Conservation (phyloP, 2,888 invertebrate genomes). For the Patella ulyssiponensis region DNA sequence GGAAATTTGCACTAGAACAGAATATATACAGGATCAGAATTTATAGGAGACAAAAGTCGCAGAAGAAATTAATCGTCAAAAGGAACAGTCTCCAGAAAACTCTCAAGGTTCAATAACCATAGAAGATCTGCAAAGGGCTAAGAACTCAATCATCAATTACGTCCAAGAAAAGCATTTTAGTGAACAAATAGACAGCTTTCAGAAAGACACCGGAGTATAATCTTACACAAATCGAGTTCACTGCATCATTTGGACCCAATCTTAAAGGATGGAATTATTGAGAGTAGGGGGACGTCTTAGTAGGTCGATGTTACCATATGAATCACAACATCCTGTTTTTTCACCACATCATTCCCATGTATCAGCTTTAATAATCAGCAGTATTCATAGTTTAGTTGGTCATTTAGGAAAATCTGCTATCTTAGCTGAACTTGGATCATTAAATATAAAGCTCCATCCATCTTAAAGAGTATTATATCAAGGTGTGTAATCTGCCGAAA, state of each 20-base stretch:
- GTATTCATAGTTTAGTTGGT: slow-evolving; percentile 12
- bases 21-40: too few relatives aligned
- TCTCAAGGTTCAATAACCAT: too few relatives aligned
- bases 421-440: slow-evolving; percentile 18
- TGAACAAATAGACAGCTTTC: too few relatives aligned
- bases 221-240: too few relatives aligned
- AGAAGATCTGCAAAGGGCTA: too few relatives aligned
- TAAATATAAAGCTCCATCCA: neutral
- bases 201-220: too few relatives aligned
- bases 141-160: too few relatives aligned
- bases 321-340: slow-evolving; percentile 16
- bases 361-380: slow-evolving; percentile 10
- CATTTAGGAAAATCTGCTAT: slow-evolving; percentile 9
- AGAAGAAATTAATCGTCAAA: too few relatives aligned
- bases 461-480: neutral
- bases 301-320: neutral
- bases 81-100: too few relatives aligned
- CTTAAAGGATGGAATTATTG: neutral
- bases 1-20: too few relatives aligned
- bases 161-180: too few relatives aligned
- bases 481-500: slow-evolving; percentile 6
- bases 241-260: neutral
- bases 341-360: slow-evolving; percentile 14
- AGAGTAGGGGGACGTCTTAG: slow-evolving; percentile 8
- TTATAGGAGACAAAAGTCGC: too few relatives aligned